Base-by-base conservation (phyloP, 1,140 invertebrate genomes). In the Drosophila guanche region DNA sequence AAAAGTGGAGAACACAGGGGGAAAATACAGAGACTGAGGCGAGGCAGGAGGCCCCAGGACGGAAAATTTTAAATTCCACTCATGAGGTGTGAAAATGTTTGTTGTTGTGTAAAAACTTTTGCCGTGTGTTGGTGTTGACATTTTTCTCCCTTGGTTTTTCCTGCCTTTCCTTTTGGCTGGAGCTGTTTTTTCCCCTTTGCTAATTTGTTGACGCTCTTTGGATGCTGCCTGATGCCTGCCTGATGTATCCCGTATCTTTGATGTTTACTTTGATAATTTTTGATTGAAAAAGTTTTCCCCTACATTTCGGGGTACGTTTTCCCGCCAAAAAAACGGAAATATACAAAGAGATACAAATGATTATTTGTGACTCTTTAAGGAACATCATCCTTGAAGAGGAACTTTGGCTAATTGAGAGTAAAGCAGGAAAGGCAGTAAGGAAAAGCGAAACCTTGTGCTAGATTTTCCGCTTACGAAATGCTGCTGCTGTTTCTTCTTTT, bases 201-300 rank as follows among this genome's bases (percentile, higher is more conserved):
- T 86, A 86, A 86, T 86, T 86, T 86, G 63, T 73, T 65, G 63
- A 51, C 63, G 48, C 60, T 65, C 71, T 46, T 70, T 61, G 43
- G 33, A 37, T 37, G 33, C 33, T 37, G 10, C 8, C 7, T 43
- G 12, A 25, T 6, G 14, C 23, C 23, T 23, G 55, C 25, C 51
- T 41, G 23, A 20, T 61, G 40, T 45, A 52, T 68, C 73, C 33
- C 33, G 10, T 10, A 76, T 77, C 77, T 85, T 86, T 86, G 77
- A 86, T 88, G 69, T 88, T 88, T 81, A 65, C 74, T 81, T 85
- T 88, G 77, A 86, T 85, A 86, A 86, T 86, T 77, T 86, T 86
- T 63, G 77, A 81, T 88, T 86, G 77, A 86, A 86, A 85, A 86
- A 86, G 73, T 86, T 85, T 85, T 23, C 12, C 45, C 12, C 0